A percentile compares a stretch with the other conserved stretches of the same genome.
phyloP scores from a whole-genome alignment of 1,140 invertebrate genomes.

The Lanistes nyassanus region DNA sequence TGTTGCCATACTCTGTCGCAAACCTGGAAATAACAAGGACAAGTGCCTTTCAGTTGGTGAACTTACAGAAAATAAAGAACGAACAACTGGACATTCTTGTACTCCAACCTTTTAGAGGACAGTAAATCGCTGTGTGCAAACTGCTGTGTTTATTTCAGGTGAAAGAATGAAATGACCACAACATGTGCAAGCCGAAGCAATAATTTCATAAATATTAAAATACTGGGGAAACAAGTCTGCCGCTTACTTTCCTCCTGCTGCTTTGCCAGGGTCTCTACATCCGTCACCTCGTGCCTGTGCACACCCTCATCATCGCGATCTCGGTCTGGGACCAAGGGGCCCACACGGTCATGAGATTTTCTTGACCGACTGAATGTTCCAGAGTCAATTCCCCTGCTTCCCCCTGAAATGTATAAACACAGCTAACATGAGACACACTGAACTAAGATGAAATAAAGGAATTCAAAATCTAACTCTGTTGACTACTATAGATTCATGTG shows the following conservation, averaged over 20 bases:
- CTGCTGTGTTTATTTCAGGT: too few relatives aligned
- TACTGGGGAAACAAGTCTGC: neutral
- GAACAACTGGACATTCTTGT: too few relatives aligned
- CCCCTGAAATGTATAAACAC: neutral
- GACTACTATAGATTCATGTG: too few relatives aligned
- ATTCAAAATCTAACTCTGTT: too few relatives aligned
- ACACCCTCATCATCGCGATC: conserved; percentile 19
- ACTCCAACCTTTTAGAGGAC: too few relatives aligned
- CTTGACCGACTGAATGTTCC: conserved; percentile 65
- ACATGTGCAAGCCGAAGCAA: neutral
- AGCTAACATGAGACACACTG: too few relatives aligned
- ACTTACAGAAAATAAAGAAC: too few relatives aligned
- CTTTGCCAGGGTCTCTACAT: conserved; percentile 57
- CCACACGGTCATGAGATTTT: conserved; percentile 48
- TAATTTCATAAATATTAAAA: neutral
- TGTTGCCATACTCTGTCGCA: conserved; percentile 55
- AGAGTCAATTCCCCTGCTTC: conserved; percentile 47
- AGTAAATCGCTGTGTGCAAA: too few relatives aligned
- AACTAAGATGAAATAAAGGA: too few relatives aligned
- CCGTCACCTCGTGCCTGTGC: conserved; percentile 30
- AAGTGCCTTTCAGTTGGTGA: too few relatives aligned
- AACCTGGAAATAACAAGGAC: conserved; percentile 42
- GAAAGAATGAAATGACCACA: too few relatives aligned
- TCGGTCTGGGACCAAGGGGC: conserved; percentile 23
- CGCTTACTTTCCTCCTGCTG: conserved; percentile 60